These are phyloP conservation scores for Pantherophis guttatus DNA, from an alignment of 2,113 vertebrate species.

Conservation along the genomic window DNA sequence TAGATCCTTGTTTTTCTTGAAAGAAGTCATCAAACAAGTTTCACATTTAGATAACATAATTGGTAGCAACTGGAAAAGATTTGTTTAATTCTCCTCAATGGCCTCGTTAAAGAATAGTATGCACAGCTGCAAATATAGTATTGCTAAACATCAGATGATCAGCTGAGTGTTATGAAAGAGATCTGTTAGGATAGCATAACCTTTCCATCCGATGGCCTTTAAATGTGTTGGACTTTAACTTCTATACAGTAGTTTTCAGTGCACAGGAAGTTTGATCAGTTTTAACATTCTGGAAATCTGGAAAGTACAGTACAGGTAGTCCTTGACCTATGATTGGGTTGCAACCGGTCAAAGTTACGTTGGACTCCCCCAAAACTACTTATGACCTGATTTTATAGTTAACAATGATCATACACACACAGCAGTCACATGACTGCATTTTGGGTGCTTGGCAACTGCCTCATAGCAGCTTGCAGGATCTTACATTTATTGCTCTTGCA, in stretches of 20 bases:
- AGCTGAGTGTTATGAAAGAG: not conserved
- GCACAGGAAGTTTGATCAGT: not conserved
- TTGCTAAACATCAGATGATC: not conserved
- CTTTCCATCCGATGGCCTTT: not conserved
- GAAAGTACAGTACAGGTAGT: not conserved
- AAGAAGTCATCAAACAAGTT: not conserved
- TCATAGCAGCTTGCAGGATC: not conserved
- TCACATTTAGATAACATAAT: not conserved
- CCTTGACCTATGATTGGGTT: not conserved
- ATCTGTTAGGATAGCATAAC: not conserved
- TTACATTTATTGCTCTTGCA: not conserved
- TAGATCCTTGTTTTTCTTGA: not conserved
- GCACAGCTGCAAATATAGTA: not conserved
- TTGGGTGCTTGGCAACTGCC: not conserved
- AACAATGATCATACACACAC: not conserved
- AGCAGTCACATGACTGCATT: not conserved
- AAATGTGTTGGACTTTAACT: not conserved
- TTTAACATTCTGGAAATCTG: not conserved
- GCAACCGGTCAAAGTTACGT: not conserved
- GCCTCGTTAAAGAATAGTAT: not conserved
- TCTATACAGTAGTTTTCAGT: not conserved
- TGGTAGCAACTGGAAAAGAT: not conserved
- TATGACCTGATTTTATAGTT: not conserved
- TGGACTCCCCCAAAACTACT: not conserved
- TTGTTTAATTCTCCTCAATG: not conserved